Conservation (phyloP, 92 coral and sea anemone genomes). For the Zoanthus gigantus region DNA sequence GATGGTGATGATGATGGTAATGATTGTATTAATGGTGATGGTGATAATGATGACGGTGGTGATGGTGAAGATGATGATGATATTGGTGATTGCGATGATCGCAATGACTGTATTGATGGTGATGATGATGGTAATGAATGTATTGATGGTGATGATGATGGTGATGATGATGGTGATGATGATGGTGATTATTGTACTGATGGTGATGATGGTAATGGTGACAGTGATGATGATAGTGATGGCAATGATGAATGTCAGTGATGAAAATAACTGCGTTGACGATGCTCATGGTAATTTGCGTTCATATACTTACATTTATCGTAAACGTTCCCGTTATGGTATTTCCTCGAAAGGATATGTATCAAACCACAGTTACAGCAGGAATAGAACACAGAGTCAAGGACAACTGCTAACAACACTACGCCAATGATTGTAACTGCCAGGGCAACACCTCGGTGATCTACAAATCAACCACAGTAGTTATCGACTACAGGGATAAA, state of each 20-base stretch:
- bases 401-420: conserved; percentile 59
- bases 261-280: too few relatives aligned
- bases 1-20: neutral
- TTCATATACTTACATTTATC: conserved; percentile 5
- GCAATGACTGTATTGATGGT: too few relatives aligned
- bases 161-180: too few relatives aligned
- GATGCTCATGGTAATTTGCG: too few relatives aligned
- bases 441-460: conserved; percentile 27
- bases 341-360: conserved; percentile 38
- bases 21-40: neutral
- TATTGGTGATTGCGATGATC: neutral
- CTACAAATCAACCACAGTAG: neutral
- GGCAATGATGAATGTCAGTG: too few relatives aligned
- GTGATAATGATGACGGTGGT: neutral
- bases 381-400: conserved; percentile 65
- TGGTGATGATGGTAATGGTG: too few relatives aligned
- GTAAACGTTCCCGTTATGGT: conserved; percentile 44
- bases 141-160: too few relatives aligned
- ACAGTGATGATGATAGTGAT: too few relatives aligned
- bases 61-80: neutral
- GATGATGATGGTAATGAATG: too few relatives aligned
- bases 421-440: conserved; percentile 60
- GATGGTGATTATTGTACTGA: too few relatives aligned
- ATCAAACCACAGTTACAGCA: conserved; percentile 63
- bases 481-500: neutral